Evolutionary conservation across 2,797 vertebrate genomes (phyloP).

Genomic region (Amblyraja radiata): DNA sequence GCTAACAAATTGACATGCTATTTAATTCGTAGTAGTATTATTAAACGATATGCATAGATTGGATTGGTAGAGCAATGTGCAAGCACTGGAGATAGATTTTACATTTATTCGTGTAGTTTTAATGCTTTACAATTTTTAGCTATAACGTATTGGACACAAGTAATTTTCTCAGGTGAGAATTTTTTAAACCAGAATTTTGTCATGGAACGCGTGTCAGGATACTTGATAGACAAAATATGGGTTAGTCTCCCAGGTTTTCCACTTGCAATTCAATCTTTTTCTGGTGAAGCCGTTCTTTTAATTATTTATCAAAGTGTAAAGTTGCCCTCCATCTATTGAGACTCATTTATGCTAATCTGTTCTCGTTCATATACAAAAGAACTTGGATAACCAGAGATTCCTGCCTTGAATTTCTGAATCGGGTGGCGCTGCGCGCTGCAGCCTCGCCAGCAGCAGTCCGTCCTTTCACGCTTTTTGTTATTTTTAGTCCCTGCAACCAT

Average conservation of each 20-base stretch:
- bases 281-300: background rate
- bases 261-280: background rate
- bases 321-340: background rate
- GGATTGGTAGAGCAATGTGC: background rate
- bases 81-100: background rate
- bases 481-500: too few relatives aligned
- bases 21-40: background rate
- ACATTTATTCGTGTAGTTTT: background rate
- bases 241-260: background rate
- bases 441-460: too few relatives aligned
- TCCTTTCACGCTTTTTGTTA: too few relatives aligned
- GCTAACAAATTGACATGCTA: background rate
- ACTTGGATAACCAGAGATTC: too few relatives aligned
- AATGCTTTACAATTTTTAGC: background rate
- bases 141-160: background rate
- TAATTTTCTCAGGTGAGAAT: too few relatives aligned
- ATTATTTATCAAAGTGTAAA: background rate
- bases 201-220: background rate
- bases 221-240: background rate
- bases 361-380: too few relatives aligned
- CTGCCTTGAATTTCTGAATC: too few relatives aligned
- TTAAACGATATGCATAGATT: background rate
- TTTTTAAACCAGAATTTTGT: too few relatives aligned
- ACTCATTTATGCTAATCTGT: too few relatives aligned
- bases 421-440: too few relatives aligned